phyloP scores from a whole-genome alignment of 2,797 vertebrate genomes.

The Phalloptychus januarius region DNA sequence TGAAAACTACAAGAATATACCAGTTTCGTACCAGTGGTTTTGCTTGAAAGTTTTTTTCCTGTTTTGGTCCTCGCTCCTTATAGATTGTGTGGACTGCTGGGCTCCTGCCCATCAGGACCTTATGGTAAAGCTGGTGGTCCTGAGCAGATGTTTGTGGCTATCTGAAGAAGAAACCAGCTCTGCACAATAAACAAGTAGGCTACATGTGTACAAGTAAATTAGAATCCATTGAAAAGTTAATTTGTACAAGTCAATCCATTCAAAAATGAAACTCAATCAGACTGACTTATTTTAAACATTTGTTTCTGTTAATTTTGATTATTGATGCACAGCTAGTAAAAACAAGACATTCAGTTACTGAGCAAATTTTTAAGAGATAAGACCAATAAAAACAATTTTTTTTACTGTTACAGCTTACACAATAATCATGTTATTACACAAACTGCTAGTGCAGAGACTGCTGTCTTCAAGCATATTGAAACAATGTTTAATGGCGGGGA shows the following conservation, averaged over 20 bases:
- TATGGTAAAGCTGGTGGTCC: constrained; percentile 34
- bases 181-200: constrained; percentile 18
- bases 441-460: background rate
- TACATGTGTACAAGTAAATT: background rate
- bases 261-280: background rate
- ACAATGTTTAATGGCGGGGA: background rate
- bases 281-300: constrained; percentile 3
- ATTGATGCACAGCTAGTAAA: background rate
- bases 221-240: background rate
- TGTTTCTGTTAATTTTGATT: background rate
- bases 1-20: constrained; percentile 28
- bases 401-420: background rate
- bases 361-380: background rate
- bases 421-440: background rate
- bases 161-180: constrained; percentile 53
- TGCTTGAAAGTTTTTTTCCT: constrained; percentile 8
- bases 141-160: constrained; percentile 36
- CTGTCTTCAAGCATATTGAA: background rate
- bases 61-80: constrained; percentile 12
- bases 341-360: background rate
- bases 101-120: constrained; percentile 8
- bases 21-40: constrained; percentile 31
- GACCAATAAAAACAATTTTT: background rate
- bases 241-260: background rate
- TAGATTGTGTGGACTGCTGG: constrained; percentile 9